Base-by-base conservation (phyloP, 1,140 invertebrate genomes). In the Scaptomyza hsui region DNA sequence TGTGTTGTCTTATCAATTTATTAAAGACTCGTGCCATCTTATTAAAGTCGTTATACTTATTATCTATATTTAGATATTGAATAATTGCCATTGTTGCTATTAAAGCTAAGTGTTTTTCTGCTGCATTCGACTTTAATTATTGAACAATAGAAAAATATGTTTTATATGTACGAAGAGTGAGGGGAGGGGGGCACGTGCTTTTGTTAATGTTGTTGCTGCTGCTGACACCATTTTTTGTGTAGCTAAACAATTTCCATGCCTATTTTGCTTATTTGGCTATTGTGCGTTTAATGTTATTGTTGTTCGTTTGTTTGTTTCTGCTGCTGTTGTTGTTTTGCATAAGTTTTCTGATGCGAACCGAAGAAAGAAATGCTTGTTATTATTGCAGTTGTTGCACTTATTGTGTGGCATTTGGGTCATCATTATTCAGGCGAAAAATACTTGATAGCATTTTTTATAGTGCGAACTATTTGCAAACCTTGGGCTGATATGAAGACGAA, bases 151-250 rank as follows among this genome's bases (percentile, higher is more conserved):
- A 41, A 41, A 21, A 13, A 37, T 2, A 24, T 26, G n/a, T 29
- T n/a, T 18, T 55, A 6, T 49, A 15, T 32, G 13, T 29, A 12
- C 5, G 9, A n/a, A 19, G 19, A 26, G 16, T 47, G 44, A 16
- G 16, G 42, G 24, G 18, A 15, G n/a, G 60, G 15, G 13, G 60
- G 55, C 68, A 72, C 68, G 44, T 67, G 75, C 18, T 57, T 77
- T 60, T 67, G 44, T 60, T 63, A 57, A 41, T 24, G 24, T 60
- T 67, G 39, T 60, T 63, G 64, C 44, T 29, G 10, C 12, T 37
- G 75, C 76, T 73, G 75, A 77, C 75, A 77, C 75, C 49, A 78
- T 78, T 78, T 78, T 78, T 24, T 60, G 41, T 64, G 76, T 44
- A 47, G 52, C 47, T 78, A 77, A 76, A 57, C 53, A 59, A 72